phyloP scores from a whole-genome alignment of 2,888 invertebrate species.

The Chrysina gloriosa region DNA sequence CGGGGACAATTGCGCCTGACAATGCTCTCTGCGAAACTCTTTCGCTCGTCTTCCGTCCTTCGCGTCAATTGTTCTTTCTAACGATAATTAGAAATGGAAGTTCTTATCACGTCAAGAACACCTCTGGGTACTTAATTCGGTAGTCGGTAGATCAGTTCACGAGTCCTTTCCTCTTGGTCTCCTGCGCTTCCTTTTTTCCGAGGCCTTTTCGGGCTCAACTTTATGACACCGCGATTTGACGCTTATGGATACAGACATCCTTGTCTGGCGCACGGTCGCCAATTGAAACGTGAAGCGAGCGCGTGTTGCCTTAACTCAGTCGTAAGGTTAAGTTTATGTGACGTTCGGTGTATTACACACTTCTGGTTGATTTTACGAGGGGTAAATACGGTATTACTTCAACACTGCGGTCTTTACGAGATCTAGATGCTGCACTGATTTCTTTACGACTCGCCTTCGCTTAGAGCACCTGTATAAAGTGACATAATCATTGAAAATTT shows the following conservation, averaged over 20 bases:
- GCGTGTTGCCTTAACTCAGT: constrained; percentile 53
- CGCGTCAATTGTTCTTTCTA: constrained; percentile 16
- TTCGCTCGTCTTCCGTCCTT: constrained; percentile 45
- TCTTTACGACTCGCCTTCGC: constrained; percentile 55
- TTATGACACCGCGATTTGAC: constrained; percentile 64
- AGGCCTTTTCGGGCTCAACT: constrained; percentile 55
- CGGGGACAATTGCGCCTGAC: constrained; percentile 51
- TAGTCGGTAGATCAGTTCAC: constrained; percentile 56
- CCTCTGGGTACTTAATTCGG: constrained; percentile 51
- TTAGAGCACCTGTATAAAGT: constrained; percentile 38
- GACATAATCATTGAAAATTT: constrained; percentile 43
- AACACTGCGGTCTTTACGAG: constrained; percentile 62
- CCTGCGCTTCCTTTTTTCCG: constrained; percentile 19
- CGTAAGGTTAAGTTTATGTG: constrained; percentile 64
- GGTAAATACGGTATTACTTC: constrained; percentile 65
- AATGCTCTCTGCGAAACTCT: constrained; percentile 36
- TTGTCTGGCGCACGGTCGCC: constrained; percentile 51
- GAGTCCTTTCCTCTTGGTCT: constrained; percentile 55
- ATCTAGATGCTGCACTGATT: constrained; percentile 63
- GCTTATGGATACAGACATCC: constrained; percentile 62
- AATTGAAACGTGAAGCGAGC: constrained; percentile 22
- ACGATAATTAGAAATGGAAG: constrained; percentile 54
- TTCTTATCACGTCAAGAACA: constrained; percentile 57
- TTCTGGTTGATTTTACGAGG: constrained; percentile 65
- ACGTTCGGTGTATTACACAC: constrained; percentile 66